Percentiles rank a stretch among this genome's conserved stretches.
These are phyloP conservation scores for Pollenia griseotomentosa DNA, from an alignment of 2,888 invertebrate genomes.

Conservation along the genomic window DNA sequence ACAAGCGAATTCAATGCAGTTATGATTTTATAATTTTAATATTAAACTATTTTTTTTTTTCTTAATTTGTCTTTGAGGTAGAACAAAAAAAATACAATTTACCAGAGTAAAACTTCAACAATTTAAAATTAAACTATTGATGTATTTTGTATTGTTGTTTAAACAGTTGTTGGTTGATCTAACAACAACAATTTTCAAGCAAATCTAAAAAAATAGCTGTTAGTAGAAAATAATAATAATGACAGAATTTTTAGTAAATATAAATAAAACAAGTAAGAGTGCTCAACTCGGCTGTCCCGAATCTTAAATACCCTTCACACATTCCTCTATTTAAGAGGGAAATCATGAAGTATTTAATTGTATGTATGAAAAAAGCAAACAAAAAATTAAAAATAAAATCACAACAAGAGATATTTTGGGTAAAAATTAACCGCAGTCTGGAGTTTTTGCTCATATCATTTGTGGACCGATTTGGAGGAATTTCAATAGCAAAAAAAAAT, in stretches of 20 bases:
- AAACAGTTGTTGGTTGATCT: slow-evolving; percentile 6
- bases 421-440: no score
- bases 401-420: no score
- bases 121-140: slow-evolving; percentile 54
- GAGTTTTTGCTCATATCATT: no score
- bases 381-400: no score
- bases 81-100: not conserved
- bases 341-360: no score
- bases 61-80: slow-evolving; percentile 41
- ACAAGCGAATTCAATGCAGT: slow-evolving; percentile 53
- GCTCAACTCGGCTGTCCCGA: no score
- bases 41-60: slow-evolving; percentile 56
- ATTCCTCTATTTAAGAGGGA: no score
- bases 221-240: slow-evolving; percentile 14
- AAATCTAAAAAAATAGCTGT: slow-evolving; percentile 28
- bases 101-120: not conserved
- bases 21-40: slow-evolving; percentile 64
- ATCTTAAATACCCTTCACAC: no score
- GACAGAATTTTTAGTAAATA: slow-evolving; percentile 21
- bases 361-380: no score
- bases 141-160: slow-evolving; percentile 34
- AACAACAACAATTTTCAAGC: slow-evolving; percentile 18
- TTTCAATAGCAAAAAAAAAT: no score
- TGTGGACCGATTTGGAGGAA: no score
- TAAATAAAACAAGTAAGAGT: slow-evolving; percentile 1